Evolutionary conservation across 2,797 vertebrate genomes (phyloP).

Genomic region (Poeciliopsis paucimaculata): DNA sequence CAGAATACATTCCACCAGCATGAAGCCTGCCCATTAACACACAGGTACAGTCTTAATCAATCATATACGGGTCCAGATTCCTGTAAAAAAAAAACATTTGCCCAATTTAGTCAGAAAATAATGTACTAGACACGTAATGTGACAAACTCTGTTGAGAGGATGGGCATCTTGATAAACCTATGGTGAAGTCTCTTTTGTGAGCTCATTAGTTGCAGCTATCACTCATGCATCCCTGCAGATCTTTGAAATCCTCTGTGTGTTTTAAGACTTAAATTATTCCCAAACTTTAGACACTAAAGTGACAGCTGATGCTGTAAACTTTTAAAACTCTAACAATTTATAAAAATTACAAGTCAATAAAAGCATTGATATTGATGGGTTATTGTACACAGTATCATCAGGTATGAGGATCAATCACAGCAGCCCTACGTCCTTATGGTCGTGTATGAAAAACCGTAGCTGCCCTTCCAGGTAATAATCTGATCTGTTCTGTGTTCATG

Average conservation of each 20-base stretch:
- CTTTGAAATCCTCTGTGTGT: background rate
- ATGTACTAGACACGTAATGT: background rate
- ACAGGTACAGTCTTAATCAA: background rate
- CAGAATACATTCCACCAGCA: background rate
- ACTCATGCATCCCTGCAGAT: background rate
- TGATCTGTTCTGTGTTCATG: slow-evolving; percentile 58
- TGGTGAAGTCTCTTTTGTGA: background rate
- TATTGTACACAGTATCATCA: background rate
- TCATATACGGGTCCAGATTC: background rate
- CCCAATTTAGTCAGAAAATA: background rate
- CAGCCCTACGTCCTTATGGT: background rate
- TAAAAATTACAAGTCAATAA: background rate
- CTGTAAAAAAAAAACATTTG: background rate
- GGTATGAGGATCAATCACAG: background rate
- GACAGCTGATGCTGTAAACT: background rate
- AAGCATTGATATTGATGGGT: background rate
- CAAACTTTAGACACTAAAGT: background rate
- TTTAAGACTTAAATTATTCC: background rate
- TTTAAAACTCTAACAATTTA: background rate
- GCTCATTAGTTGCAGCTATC: background rate
- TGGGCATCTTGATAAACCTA: background rate
- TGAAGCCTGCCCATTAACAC: background rate
- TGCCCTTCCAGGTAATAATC: slow-evolving; percentile 30
- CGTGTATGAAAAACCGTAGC: slow-evolving; percentile 25
- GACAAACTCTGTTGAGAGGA: background rate